phyloP scores from a whole-genome alignment of 2,888 invertebrate species.

The Cartodere bifasciata region DNA sequence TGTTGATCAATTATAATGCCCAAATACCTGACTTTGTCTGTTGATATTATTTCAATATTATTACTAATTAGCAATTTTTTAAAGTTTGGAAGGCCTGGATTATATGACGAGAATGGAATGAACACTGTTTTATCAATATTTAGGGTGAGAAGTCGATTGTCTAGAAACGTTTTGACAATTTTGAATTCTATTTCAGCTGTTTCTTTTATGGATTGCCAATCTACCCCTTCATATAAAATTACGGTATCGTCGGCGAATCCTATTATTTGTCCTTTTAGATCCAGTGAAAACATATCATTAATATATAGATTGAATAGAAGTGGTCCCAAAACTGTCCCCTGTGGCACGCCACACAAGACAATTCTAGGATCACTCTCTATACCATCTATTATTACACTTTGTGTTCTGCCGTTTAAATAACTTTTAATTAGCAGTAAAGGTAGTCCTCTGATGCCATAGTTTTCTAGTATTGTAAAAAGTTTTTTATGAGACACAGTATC shows the following conservation, averaged over 20 bases:
- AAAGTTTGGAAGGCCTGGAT: constrained; percentile 3
- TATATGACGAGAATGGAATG: constrained; percentile 4
- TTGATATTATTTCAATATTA: constrained; percentile 4
- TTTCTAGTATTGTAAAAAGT: constrained; percentile 4
- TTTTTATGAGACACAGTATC: constrained; percentile 10
- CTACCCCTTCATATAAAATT: constrained; percentile 3
- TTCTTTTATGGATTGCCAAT: constrained; percentile 3
- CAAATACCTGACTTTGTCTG: constrained; percentile 5
- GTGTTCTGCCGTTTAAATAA: constrained; percentile 8
- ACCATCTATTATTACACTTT: constrained; percentile 8
- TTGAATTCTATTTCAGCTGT: constrained; percentile 4
- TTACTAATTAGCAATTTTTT: constrained; percentile 5
- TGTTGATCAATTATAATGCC: constrained; percentile 5
- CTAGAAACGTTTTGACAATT: constrained; percentile 1
- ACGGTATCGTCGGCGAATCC: constrained; percentile 6
- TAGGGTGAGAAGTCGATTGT: constrained; percentile 2
- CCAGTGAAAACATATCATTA: constrained; percentile 4
- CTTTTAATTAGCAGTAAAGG: constrained; percentile 8
- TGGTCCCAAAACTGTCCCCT: constrained; percentile 10
- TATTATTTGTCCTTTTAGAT: constrained; percentile 4
- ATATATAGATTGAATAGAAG: constrained; percentile 6
- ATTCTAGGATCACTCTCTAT: constrained; percentile 6
- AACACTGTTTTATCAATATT: constrained; percentile 6
- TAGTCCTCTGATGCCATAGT: constrained; percentile 5
- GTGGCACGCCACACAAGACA: constrained; percentile 9